Conservation (phyloP, 1,140 invertebrate genomes). For the Plectrocnemia conspersa region DNA sequence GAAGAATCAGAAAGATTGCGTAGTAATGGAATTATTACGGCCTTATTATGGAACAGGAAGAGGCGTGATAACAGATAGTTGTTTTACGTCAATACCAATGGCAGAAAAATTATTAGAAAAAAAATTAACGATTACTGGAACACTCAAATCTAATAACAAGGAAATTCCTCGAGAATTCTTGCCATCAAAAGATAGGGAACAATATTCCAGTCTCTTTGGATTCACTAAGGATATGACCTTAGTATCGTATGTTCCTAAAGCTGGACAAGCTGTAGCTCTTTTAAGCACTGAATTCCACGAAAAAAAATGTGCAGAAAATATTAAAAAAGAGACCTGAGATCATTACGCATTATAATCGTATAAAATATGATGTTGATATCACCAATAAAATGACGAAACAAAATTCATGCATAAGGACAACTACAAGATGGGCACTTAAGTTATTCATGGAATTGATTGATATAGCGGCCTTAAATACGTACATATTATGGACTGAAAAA, state of each 20-base stretch:
- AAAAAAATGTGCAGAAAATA: slow-evolving; percentile 12
- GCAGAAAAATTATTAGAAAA: background rate
- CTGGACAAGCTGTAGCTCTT: background rate
- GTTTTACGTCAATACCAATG: background rate
- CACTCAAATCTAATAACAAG: slow-evolving; percentile 26
- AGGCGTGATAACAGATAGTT: background rate
- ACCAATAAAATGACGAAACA: slow-evolving; percentile 38
- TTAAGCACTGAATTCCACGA: background rate
- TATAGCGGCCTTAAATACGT: slow-evolving; percentile 36
- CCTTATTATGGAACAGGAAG: background rate
- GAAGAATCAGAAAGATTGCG: background rate
- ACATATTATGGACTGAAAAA: slow-evolving; percentile 2
- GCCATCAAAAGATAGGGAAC: slow-evolving; percentile 14
- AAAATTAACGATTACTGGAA: slow-evolving; percentile 19
- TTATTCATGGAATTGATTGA: slow-evolving; percentile 30
- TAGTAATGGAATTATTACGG: background rate
- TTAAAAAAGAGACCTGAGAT: slow-evolving; percentile 23
- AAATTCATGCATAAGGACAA: slow-evolving; percentile 35
- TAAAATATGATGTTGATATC: slow-evolving; percentile 42
- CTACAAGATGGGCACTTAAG: slow-evolving; percentile 38
- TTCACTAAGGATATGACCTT: slow-evolving; percentile 19
- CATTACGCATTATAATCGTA: slow-evolving; percentile 37
- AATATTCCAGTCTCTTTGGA: slow-evolving; percentile 26
- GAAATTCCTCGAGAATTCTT: slow-evolving; percentile 29
- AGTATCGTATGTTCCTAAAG: slow-evolving; percentile 6